Percentiles rank a stretch among this genome's conserved stretches.
Conservation (phyloP, 2,888 invertebrate species). For the Heliconius ethilla region DNA sequence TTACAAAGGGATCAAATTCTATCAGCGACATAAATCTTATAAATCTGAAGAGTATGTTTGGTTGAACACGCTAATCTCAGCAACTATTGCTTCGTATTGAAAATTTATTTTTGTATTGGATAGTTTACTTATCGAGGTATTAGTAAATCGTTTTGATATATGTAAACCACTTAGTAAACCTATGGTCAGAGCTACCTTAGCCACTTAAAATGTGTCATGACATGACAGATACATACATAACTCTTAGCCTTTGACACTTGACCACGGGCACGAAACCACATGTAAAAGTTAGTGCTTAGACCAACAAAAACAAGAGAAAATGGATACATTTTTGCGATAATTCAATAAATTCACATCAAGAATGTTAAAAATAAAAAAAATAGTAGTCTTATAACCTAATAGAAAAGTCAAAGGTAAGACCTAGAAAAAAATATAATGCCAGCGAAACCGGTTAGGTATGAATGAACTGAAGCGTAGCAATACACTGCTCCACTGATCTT, state of each 20-base stretch:
- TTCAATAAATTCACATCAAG: neutral
- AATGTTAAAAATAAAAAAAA: neutral
- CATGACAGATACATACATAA: no score
- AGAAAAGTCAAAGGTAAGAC: constrained; percentile 23
- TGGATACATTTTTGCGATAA: neutral
- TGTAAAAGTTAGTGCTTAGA: no score
- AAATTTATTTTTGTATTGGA: neutral
- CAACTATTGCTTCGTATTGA: neutral
- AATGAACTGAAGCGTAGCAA: constrained; percentile 33
- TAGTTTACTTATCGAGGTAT: neutral
- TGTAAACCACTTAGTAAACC: neutral
- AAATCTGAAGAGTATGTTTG: neutral
- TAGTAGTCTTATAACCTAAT: neutral
- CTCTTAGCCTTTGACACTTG: no score
- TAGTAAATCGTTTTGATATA: neutral
- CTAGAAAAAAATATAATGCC: constrained; percentile 19
- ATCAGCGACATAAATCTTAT: neutral
- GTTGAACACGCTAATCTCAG: no score
- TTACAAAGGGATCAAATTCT: neutral
- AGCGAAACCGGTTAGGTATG: constrained; percentile 26
- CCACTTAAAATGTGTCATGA: no score
- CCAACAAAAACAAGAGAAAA: neutral
- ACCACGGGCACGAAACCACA: no score
- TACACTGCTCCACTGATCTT: constrained; percentile 31
- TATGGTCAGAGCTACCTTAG: no score